Percentiles rank a stretch among this genome's conserved stretches.
Evolutionary conservation across 2,797 vertebrate genomes (phyloP).

Genomic region (Rousettus madagascariensis): DNA sequence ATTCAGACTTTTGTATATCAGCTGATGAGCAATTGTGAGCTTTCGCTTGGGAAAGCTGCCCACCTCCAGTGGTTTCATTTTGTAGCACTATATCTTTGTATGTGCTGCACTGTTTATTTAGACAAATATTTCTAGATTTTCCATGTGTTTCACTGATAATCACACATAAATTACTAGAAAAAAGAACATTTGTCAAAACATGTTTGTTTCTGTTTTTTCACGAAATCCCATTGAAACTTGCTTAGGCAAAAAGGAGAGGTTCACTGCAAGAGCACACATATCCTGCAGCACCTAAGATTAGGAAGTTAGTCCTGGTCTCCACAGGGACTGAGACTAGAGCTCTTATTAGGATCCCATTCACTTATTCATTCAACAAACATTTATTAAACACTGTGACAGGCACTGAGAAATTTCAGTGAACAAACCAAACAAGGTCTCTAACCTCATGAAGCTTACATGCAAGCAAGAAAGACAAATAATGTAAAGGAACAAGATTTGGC

Average conservation of each 20-base stretch:
- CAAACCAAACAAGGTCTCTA: background rate
- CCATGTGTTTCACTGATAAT: background rate
- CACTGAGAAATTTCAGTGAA: background rate
- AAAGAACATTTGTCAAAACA: background rate
- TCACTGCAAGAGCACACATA: background rate
- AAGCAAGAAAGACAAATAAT: background rate
- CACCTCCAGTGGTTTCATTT: background rate
- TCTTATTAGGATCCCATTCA: background rate
- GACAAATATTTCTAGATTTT: background rate
- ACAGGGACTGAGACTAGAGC: background rate
- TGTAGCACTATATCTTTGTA: background rate
- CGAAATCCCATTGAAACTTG: background rate
- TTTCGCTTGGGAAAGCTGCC: background rate
- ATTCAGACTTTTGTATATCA: background rate
- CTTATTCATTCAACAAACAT: background rate
- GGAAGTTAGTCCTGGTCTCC: background rate
- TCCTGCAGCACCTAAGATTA: background rate
- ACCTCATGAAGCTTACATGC: background rate
- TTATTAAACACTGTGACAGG: background rate
- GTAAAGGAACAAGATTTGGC: background rate
- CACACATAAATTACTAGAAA: background rate
- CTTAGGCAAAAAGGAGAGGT: background rate
- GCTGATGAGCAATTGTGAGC: background rate
- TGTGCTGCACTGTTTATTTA: background rate
- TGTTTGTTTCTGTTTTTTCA: background rate